A percentile compares a stretch with the other conserved stretches of the same genome.
Conservation (phyloP, 1,140 invertebrate genomes). For the Neelides sp. region DNA sequence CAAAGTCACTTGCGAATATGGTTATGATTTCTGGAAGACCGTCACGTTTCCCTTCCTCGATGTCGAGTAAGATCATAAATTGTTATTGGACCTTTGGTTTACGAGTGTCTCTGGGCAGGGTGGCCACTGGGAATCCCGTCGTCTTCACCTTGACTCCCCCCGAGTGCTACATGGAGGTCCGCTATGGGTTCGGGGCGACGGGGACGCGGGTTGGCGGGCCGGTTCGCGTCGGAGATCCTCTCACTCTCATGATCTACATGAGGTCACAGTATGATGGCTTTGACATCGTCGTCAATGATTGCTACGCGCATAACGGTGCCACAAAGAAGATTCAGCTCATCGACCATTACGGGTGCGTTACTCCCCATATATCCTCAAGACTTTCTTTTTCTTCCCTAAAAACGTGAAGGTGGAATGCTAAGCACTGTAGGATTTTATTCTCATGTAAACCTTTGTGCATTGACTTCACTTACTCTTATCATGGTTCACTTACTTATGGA, state of each 20-base stretch:
- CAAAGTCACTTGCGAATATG: conserved; percentile 91
- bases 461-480: no score
- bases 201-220: conserved; percentile 72
- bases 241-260: conserved; percentile 88
- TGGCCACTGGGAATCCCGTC: conserved; percentile 81
- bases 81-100: background rate
- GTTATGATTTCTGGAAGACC: conserved; percentile 92
- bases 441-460: no score
- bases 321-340: conserved; percentile 81
- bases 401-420: no score
- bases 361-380: background rate
- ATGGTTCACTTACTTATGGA: no score
- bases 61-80: conserved; percentile 64
- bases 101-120: conserved; percentile 41
- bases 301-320: conserved; percentile 84
- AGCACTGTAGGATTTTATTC: no score
- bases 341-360: conserved; percentile 70
- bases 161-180: conserved; percentile 89
- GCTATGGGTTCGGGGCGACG: conserved; percentile 53
- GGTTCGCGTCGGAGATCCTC: conserved; percentile 77
- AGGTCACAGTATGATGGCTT: conserved; percentile 65
- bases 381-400: no score
- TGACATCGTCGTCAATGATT: conserved; percentile 91
- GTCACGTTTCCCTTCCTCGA: conserved; percentile 88
- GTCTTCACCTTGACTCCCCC: conserved; percentile 85